phyloP scores from a whole-genome alignment of 2,797 vertebrate genomes.

The Caiman crocodilus region DNA sequence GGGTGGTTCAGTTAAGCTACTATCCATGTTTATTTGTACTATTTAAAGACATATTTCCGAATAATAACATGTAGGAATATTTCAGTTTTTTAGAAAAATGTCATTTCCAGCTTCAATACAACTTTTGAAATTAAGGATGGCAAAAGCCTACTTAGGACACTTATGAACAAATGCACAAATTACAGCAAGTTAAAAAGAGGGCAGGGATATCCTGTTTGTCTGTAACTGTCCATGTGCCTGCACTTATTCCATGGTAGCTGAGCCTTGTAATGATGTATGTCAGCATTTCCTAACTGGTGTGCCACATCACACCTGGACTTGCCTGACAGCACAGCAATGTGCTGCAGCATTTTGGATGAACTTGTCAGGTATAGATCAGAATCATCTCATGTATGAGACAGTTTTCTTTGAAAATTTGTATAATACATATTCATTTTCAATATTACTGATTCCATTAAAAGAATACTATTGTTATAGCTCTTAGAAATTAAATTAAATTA shows the following conservation, averaged over 20 bases:
- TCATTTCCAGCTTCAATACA: not conserved
- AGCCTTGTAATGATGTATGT: too few relatives aligned
- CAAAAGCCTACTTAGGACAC: not conserved
- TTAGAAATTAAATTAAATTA: constrained; percentile 1
- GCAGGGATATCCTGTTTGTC: too few relatives aligned
- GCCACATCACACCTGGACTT: too few relatives aligned
- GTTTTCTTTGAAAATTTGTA: not conserved
- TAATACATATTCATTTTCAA: constrained; percentile 13
- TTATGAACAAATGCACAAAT: not conserved
- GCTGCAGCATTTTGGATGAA: not conserved
- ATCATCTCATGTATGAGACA: constrained; percentile 17
- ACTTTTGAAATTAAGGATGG: not conserved
- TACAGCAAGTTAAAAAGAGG: too few relatives aligned
- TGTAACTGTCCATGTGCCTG: too few relatives aligned
- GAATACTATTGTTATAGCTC: constrained; percentile 27
- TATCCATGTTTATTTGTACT: not conserved
- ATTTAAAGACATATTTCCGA: not conserved
- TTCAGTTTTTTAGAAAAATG: not conserved
- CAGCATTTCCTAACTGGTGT: too few relatives aligned
- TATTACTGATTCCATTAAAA: constrained; percentile 18
- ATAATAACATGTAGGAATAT: not conserved
- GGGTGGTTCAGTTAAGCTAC: not conserved
- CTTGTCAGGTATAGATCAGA: constrained; percentile 13
- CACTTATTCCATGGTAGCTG: too few relatives aligned
- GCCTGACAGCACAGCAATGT: too few relatives aligned